A percentile compares a stretch with the other conserved stretches of the same genome.
phyloP scores from a whole-genome alignment of 2,113 vertebrate genomes.

The Triplophysa rosa region DNA sequence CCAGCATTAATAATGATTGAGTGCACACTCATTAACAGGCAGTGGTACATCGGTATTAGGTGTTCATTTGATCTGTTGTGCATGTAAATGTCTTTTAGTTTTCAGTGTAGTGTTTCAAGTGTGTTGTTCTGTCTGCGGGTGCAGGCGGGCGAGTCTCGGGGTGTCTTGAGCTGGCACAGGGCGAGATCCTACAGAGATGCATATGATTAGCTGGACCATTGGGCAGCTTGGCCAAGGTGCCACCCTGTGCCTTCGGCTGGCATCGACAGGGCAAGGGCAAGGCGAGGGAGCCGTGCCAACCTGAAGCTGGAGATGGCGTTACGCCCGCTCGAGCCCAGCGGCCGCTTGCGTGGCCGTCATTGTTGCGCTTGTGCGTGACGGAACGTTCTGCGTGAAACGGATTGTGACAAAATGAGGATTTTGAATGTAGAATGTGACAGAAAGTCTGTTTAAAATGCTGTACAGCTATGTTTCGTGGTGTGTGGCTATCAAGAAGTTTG shows the following conservation, averaged over 20 bases:
- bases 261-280: constrained; percentile 71
- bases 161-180: constrained; percentile 67
- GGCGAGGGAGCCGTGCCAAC: constrained; percentile 66
- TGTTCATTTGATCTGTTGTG: too few species aligned
- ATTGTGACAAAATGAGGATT: not conserved
- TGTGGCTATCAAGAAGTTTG: too few species aligned
- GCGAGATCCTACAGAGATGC: constrained; percentile 70
- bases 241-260: constrained; percentile 66
- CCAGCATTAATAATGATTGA: too few species aligned
- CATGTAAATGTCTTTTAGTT: not conserved
- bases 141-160: constrained; percentile 12
- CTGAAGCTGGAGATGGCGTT: constrained; percentile 49
- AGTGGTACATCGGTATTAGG: not conserved
- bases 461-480: too few species aligned
- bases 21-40: too few species aligned
- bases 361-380: not conserved
- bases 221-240: constrained; percentile 72
- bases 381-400: not conserved
- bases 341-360: not conserved
- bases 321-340: constrained; percentile 40
- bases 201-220: constrained; percentile 79
- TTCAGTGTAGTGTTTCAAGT: not conserved
- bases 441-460: too few species aligned
- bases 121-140: not conserved
- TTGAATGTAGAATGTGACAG: not conserved